Base-by-base conservation (phyloP, 2,797 vertebrate genomes). In the Poeciliopsis presidionis region DNA sequence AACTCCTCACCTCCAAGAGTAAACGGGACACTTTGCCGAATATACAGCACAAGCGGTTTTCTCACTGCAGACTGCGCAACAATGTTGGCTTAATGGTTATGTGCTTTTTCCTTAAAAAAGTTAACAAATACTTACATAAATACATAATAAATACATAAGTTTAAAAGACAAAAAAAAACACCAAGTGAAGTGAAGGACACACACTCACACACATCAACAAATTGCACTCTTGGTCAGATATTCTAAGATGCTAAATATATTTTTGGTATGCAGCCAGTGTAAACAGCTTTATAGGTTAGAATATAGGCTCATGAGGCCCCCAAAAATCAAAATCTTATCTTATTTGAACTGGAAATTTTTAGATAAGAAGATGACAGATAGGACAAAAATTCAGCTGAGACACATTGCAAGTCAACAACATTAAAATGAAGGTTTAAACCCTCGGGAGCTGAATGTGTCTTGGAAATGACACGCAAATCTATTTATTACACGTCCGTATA, bases 21-120 rank as follows among this genome's bases (percentile, higher is more conserved):
- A 81, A 87, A 82, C 36, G 55, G 84, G 87, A 93, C 85, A 93
- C 89, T 90, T 86, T 86, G 81, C 77, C 67, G 57, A 81, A 84
- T 74, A 84, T 72, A 81, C 69, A 86, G 65, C 81, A 74, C 45
- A 57, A 76, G 75, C 84, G 78, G 80, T 86, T 78, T 81, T 33
- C 20, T 13, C 22, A n/a, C 65, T 43, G 9, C 4, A 67, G 36
- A 22, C 63, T 25, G 25, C 8, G 2, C 2, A 12, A n/a, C 39
- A n/a, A 13, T 43, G 25, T 41, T 69, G 65, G 1, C 22, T 69
- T 69, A 13, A 43, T 25, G 5, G 22, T 69, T 22, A 4, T 20
- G 28, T 67, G 9, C 12, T 11, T 55, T 55, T 22, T 65, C 36
- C 22, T 22, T 67, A 22, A 41, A 67, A 67, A 22, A 25, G 4